Base-by-base conservation (phyloP, 2,888 invertebrate genomes). In the Lithophane ornitopus region DNA sequence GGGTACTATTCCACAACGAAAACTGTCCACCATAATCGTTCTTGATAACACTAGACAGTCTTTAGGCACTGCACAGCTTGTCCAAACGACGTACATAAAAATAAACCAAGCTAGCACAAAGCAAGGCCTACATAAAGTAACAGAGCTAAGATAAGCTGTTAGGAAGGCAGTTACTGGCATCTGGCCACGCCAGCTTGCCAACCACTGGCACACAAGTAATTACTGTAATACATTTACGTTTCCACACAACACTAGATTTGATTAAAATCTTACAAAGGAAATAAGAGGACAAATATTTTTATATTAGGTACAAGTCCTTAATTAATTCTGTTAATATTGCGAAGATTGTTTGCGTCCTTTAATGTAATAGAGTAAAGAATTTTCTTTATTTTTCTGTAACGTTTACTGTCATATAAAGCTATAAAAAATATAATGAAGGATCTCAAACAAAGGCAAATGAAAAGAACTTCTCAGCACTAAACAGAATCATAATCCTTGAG, bases 151-250 rank as follows among this genome's bases (percentile, higher is more conserved):
- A 90, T 89, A 89, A 89, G 89, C 91, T 83, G 81, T 85, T 87
- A 85, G 76, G 79, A 80, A 78, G 74, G 66, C 85, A 86, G 87
- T 90, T 88, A 85, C 83, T 90, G 90, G 90, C 90, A 89, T 82
- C 74, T 85, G 79, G 90, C 90, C 90, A 90, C 66, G 77, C 72
- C 67, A 73, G 69, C 70, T 70, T 86, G 86, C 78, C 85, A 86
- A 73, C 77, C 72, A 77, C 79, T 83, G 80, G 71, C 76, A 79
- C 76, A 75, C 74, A 80, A 83, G 73, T 85, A 85, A 87, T 87
- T 85, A 87, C 80, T 85, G 67, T 76, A 76, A 85, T 78, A 86
- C 81, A 81, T 81, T 85, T 78, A 82, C 69, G 70, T 82, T 81
- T 75, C 70, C 79, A 74, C 77, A 70, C 69, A 68, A 82, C 77